Conservation (phyloP, 2,113 vertebrate species). For the Bubo blakistoni region DNA sequence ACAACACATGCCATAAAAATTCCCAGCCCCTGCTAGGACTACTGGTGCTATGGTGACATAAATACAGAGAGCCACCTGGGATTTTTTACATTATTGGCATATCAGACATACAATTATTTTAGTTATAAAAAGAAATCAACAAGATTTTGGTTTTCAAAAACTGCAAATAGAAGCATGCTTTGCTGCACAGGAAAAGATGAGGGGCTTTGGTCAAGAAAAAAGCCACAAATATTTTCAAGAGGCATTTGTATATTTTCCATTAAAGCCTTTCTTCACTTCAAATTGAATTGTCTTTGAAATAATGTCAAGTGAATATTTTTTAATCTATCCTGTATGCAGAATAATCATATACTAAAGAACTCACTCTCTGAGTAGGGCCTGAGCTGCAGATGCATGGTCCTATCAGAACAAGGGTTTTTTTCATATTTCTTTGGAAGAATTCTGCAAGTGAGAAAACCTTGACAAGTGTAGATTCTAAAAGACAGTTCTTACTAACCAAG, state of each 20-base stretch:
- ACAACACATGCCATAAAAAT: background rate
- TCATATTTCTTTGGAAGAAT: background rate
- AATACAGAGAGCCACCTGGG: constrained; percentile 10
- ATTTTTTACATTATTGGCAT: background rate
- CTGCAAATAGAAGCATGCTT: background rate
- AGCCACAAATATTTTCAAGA: background rate
- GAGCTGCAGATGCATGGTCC: background rate
- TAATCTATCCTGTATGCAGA: background rate
- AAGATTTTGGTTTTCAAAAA: background rate
- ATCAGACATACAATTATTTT: constrained; percentile 1
- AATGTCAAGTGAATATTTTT: background rate
- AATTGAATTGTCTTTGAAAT: background rate
- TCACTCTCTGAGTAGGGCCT: background rate
- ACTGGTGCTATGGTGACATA: constrained; percentile 33
- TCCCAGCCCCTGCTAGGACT: background rate
- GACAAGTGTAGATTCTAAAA: background rate
- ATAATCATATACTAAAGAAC: background rate
- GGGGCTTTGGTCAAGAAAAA: background rate
- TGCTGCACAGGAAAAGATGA: background rate
- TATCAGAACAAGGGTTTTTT: background rate
- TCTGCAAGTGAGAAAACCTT: background rate
- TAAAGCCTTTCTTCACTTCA: background rate
- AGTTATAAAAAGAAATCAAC: background rate
- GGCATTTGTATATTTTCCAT: background rate
- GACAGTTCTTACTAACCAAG: background rate